A percentile compares a stretch with the other conserved stretches of the same genome.
Conservation (phyloP, 2,888 invertebrate genomes). For the Rhagium mordax region DNA sequence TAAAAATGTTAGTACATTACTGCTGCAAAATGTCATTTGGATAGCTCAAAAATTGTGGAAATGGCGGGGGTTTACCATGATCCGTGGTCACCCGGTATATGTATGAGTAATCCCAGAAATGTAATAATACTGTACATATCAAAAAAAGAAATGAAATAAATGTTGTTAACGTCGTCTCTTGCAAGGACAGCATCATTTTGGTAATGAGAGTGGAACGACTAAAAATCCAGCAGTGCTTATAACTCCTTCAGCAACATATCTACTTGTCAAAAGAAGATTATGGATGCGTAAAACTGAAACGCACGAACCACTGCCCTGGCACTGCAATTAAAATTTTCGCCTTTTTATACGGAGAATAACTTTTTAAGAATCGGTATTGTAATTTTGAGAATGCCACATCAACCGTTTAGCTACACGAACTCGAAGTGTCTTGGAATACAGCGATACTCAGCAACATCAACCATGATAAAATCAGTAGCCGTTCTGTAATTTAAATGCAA, state of each 20-base stretch:
- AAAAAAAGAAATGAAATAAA: neutral
- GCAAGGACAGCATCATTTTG: neutral
- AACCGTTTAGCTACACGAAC: neutral
- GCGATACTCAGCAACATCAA: conserved; percentile 43
- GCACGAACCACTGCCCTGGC: neutral
- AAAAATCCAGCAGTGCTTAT: neutral
- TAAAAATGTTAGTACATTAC: too few species aligned
- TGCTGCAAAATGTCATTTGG: too few species aligned
- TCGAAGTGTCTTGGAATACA: neutral
- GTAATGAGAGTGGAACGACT: neutral
- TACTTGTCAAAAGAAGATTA: neutral
- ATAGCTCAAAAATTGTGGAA: too few species aligned
- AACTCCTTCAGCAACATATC: neutral
- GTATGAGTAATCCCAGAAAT: too few species aligned
- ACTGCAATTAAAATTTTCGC: neutral
- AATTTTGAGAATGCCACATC: neutral
- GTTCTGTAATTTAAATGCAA: conserved; percentile 45
- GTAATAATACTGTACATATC: too few species aligned
- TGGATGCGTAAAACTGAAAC: neutral
- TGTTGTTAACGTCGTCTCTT: too few species aligned
- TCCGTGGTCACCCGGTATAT: too few species aligned
- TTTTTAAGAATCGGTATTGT: too few species aligned
- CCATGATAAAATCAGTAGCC: conserved; percentile 32
- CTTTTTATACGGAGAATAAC: neutral
- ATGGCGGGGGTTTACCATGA: too few species aligned